phyloP scores from a whole-genome alignment of 1,140 invertebrate genomes.

The Panulirus ornatus region DNA sequence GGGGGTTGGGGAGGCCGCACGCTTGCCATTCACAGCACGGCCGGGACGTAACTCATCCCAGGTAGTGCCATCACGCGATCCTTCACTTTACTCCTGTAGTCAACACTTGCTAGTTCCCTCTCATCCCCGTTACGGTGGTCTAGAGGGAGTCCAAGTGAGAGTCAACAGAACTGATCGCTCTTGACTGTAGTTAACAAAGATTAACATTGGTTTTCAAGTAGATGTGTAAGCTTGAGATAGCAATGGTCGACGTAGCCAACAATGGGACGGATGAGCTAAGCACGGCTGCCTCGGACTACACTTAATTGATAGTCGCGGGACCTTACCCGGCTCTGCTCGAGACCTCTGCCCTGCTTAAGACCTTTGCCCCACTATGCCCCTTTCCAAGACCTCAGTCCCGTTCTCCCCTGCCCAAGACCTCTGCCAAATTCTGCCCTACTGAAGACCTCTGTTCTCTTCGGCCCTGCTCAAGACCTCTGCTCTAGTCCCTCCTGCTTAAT shows the following conservation, averaged over 20 bases:
- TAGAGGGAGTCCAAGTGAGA: too few species aligned
- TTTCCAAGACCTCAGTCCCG: neutral
- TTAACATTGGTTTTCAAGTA: too few species aligned
- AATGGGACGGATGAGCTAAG: constrained; percentile 1
- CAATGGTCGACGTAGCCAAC: neutral
- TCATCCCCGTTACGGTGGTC: too few species aligned
- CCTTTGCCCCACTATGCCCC: neutral
- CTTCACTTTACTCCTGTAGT: neutral
- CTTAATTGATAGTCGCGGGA: neutral
- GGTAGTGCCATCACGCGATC: neutral
- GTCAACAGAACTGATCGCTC: too few species aligned
- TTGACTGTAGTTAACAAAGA: too few species aligned
- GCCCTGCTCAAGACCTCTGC: neutral
- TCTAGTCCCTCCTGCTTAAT: neutral
- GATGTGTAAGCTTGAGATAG: neutral
- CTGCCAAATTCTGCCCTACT: neutral
- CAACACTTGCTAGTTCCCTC: neutral
- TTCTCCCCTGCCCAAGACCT: too few species aligned
- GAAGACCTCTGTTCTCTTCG: neutral
- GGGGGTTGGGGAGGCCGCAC: neutral
- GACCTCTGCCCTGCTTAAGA: neutral
- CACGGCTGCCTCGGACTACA: neutral
- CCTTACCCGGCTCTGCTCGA: too few species aligned
- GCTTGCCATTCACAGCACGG: neutral
- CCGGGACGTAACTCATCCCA: neutral